Percentiles rank a stretch among this genome's conserved stretches.
Evolutionary conservation across 2,797 vertebrate species (phyloP).

Genomic region (Hydrolagus colliei): DNA sequence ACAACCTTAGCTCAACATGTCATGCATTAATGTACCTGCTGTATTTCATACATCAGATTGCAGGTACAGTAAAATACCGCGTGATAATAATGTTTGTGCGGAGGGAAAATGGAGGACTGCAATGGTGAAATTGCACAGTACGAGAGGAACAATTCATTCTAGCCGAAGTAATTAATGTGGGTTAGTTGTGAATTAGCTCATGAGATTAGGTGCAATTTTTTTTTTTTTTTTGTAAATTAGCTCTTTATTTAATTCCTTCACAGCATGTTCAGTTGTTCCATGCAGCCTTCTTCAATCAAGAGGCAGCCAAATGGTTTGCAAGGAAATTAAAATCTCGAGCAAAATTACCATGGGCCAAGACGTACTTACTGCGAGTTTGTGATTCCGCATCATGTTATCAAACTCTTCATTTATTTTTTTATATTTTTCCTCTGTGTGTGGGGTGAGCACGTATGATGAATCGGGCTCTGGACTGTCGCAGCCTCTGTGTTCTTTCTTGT

Average conservation of each 20-base stretch:
- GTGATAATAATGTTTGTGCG: not conserved
- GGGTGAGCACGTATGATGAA: constrained; percentile 98
- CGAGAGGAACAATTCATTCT: not conserved
- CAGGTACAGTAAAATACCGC: not conserved
- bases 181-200: constrained; percentile 14
- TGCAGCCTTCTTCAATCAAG: constrained; percentile 26
- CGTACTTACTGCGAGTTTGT: constrained; percentile 97
- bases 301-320: constrained; percentile 7
- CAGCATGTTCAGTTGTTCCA: not conserved
- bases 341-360: constrained; percentile 61
- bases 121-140: constrained; percentile 16
- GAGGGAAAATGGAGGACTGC: constrained; percentile 15
- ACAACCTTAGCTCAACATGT: not conserved
- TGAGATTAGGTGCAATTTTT: not conserved
- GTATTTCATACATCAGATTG: constrained; percentile 16
- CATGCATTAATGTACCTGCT: not conserved
- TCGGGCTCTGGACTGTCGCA: constrained; percentile 99
- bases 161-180: not conserved
- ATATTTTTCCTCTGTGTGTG: constrained; percentile 99
- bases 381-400: constrained; percentile 99
- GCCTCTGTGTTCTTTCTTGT: constrained; percentile 99
- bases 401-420: constrained; percentile 99
- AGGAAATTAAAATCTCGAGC: constrained; percentile 50
- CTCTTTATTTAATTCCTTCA: not conserved
- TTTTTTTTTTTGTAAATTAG: not conserved